phyloP scores from a whole-genome alignment of 2,797 vertebrate species.

The Octomys mimax region DNA sequence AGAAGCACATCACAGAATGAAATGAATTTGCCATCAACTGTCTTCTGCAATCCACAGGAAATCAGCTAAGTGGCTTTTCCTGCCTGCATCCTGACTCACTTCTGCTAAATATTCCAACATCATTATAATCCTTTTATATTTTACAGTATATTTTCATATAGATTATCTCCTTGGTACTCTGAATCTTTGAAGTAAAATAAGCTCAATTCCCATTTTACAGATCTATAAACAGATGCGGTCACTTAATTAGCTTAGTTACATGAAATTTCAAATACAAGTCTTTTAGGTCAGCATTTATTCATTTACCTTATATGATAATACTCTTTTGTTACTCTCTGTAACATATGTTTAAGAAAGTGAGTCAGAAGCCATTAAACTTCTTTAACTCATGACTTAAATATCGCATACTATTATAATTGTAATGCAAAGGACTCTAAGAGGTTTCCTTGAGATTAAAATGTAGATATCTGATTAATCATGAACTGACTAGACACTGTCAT shows the following conservation, averaged over 20 bases:
- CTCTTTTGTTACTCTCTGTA: background rate
- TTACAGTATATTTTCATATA: background rate
- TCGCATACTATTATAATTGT: background rate
- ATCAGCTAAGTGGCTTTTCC: background rate
- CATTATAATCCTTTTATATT: background rate
- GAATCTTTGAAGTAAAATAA: background rate
- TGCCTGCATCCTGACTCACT: background rate
- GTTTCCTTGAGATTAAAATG: conserved; percentile 27
- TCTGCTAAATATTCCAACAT: background rate
- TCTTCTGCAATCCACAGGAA: background rate
- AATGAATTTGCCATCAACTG: background rate
- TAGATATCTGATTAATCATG: conserved; percentile 23
- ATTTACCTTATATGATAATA: background rate
- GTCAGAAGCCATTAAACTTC: conserved; percentile 24
- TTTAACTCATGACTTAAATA: background rate
- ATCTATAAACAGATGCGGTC: background rate
- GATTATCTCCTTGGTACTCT: background rate
- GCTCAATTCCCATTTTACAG: background rate
- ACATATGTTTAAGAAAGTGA: conserved; percentile 25
- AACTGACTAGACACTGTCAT: conserved; percentile 37
- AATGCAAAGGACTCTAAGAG: conserved; percentile 34
- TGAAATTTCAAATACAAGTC: background rate
- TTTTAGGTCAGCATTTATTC: conserved; percentile 14
- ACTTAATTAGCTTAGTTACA: background rate
- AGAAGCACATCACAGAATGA: background rate